These are phyloP conservation scores for Pristionchus pacificus DNA, from an alignment of 1,140 invertebrate genomes.

Conservation along the genomic window DNA sequence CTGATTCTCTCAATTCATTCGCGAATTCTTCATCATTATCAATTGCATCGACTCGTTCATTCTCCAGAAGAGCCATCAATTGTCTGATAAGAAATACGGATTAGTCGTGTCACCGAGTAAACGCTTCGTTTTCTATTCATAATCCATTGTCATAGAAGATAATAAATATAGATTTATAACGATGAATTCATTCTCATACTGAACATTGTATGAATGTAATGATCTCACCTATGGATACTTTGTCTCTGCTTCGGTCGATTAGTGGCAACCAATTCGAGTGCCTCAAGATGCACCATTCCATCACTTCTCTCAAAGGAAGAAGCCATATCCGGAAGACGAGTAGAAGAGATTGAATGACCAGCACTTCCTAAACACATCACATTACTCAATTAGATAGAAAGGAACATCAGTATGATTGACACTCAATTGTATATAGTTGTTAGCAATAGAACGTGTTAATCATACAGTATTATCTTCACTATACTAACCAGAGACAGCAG, in stretches of 20 bases:
- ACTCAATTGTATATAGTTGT: no score
- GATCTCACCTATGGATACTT: slow-evolving; percentile 4
- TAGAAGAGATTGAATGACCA: slow-evolving; percentile 29
- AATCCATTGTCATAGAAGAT: no score
- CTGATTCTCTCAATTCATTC: slow-evolving; percentile 2
- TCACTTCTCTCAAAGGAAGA: slow-evolving; percentile 36
- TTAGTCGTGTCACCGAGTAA: no score
- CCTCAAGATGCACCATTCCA: slow-evolving; percentile 43
- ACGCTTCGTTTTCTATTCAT: no score
- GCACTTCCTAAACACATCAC: slow-evolving; percentile 29
- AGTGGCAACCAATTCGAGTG: slow-evolving; percentile 36
- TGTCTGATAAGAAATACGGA: no score
- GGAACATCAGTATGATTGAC: no score
- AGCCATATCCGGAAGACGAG: slow-evolving; percentile 17
- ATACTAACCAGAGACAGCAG: not conserved
- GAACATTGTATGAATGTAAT: no score
- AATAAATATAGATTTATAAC: no score
- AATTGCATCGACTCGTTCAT: slow-evolving; percentile 11
- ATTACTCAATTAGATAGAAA: no score
- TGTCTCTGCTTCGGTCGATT: not conserved
- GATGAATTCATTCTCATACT: not conserved
- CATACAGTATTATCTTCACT: no score
- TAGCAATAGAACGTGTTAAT: no score
- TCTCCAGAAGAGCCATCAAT: not conserved
- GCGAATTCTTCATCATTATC: slow-evolving; percentile 4